Conservation (phyloP, 2,888 invertebrate species). For the Stenurella melanura region DNA sequence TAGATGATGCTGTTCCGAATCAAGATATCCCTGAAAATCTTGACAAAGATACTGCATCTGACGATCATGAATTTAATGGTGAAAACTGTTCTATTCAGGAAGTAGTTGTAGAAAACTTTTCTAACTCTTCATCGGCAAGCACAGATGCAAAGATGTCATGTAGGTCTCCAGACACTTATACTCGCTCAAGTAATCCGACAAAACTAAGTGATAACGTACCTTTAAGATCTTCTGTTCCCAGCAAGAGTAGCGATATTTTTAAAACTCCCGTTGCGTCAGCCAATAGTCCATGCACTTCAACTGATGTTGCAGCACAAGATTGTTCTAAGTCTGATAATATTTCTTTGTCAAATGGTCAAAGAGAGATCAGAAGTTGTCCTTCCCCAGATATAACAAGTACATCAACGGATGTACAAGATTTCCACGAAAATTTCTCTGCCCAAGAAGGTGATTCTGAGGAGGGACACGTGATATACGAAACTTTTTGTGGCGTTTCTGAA, state of each 20-base stretch:
- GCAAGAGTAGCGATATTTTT: background rate
- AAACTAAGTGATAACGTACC: background rate
- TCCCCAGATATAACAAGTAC: conserved; percentile 28
- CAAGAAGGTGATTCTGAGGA: background rate
- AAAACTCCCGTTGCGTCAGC: background rate
- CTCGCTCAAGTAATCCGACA: too few species aligned
- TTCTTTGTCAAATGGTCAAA: background rate
- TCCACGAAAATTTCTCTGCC: background rate
- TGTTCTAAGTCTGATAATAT: background rate
- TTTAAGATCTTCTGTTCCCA: background rate
- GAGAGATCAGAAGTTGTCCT: background rate
- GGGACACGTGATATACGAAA: background rate
- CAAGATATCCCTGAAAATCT: background rate
- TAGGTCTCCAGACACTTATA: background rate
- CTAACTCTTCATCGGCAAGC: background rate
- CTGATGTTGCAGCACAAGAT: conserved; percentile 1
- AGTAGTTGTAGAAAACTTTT: background rate
- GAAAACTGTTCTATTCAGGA: background rate
- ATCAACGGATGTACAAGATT: conserved; percentile 22
- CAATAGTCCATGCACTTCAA: conserved; percentile 10
- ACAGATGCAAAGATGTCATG: background rate
- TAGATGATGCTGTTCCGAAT: background rate
- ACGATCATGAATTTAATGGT: background rate
- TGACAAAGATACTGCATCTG: background rate
- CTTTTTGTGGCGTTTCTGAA: background rate